A percentile compares a stretch with the other conserved stretches of the same genome.
Conservation (phyloP, 2,888 invertebrate species). For the Psylliodes chrysocephalus region DNA sequence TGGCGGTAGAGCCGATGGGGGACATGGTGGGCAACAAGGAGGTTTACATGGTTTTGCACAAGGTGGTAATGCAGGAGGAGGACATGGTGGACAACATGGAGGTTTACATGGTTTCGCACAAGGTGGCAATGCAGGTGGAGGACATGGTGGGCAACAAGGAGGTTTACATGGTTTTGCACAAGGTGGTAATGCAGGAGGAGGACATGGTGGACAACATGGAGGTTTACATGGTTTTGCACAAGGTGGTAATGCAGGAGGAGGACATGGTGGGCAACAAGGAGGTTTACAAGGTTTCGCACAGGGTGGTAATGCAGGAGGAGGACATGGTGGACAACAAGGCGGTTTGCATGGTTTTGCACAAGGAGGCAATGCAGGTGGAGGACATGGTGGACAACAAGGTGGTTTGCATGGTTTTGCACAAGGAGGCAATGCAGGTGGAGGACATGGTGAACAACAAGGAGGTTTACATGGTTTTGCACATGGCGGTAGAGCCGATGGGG, state of each 20-base stretch:
- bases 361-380: background rate
- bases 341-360: background rate
- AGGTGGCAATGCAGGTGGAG: background rate
- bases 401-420: conserved; percentile 2
- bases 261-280: background rate
- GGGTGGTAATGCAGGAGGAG: background rate
- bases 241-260: background rate
- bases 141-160: background rate
- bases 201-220: background rate
- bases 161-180: background rate
- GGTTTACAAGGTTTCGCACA: background rate
- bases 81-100: background rate
- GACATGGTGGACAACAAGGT: background rate
- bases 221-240: background rate
- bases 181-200: background rate
- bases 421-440: background rate
- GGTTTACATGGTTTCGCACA: background rate
- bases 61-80: background rate
- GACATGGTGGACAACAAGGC: background rate
- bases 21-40: background rate
- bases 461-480: conserved; percentile 1
- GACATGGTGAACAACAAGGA: conserved; percentile 7
- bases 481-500: background rate
- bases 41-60: background rate
- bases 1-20: background rate